Percentiles rank a stretch among this genome's conserved stretches.
Evolutionary conservation across 2,113 vertebrate species (phyloP).

Genomic region (Anguilla rostrata): DNA sequence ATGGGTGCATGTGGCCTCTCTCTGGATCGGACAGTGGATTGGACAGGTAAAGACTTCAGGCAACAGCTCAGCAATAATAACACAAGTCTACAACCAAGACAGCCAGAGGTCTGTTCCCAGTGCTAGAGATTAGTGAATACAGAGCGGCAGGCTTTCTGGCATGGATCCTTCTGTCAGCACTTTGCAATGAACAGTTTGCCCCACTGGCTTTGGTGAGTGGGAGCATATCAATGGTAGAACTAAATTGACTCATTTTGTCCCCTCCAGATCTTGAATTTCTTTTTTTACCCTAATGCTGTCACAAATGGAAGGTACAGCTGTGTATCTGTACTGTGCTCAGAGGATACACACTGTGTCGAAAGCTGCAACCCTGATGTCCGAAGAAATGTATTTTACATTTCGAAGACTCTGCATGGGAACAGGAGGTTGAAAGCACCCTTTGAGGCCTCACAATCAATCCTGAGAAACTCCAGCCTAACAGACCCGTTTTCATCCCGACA

Average conservation of each 20-base stretch:
- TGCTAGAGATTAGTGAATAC: background rate
- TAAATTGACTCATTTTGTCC: background rate
- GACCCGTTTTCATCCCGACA: constrained; percentile 51
- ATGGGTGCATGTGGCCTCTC: constrained; percentile 15
- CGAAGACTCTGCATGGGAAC: background rate
- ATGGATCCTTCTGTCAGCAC: constrained; percentile 44
- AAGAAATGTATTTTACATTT: background rate
- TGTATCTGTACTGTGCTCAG: constrained; percentile 8
- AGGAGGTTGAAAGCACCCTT: constrained; percentile 57
- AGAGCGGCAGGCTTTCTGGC: constrained; percentile 32
- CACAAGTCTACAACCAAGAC: constrained; percentile 8
- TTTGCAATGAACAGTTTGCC: constrained; percentile 18
- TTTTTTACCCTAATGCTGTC: background rate
- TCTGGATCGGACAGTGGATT: constrained; percentile 10
- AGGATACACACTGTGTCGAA: constrained; percentile 31
- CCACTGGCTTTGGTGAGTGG: background rate
- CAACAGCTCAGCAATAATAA: constrained; percentile 9
- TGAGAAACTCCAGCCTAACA: constrained; percentile 54
- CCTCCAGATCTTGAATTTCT: background rate
- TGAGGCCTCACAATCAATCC: constrained; percentile 63
- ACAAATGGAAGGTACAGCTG: background rate
- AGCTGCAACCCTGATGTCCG: background rate
- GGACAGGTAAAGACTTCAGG: constrained; percentile 1
- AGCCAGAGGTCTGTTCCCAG: background rate
- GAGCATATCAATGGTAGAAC: background rate